Percentiles rank a stretch among this genome's conserved stretches.
These are phyloP conservation scores for Marmota monax DNA, from an alignment of 2,113 vertebrate genomes.

Conservation along the genomic window DNA sequence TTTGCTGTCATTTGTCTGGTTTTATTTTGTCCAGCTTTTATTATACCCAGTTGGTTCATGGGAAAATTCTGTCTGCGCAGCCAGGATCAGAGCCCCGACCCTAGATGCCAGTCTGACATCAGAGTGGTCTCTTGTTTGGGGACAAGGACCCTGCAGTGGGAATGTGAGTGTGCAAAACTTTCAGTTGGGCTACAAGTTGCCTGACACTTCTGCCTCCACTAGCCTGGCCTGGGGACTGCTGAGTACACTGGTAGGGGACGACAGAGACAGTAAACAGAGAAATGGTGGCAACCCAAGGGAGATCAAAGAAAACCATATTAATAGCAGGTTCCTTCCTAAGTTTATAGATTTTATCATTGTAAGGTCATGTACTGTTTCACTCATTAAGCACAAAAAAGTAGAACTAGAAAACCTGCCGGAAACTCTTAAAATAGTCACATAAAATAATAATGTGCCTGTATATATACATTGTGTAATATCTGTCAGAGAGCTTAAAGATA, in stretches of 20 bases:
- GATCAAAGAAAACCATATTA: background rate
- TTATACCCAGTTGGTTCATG: background rate
- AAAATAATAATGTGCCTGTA: background rate
- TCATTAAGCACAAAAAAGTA: conserved; percentile 9
- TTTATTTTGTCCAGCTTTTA: background rate
- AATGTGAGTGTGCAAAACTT: background rate
- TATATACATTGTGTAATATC: background rate
- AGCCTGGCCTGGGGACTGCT: background rate
- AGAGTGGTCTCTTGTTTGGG: background rate
- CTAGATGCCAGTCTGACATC: background rate
- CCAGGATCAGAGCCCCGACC: background rate
- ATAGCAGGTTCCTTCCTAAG: background rate
- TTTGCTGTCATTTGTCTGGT: background rate
- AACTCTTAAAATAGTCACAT: conserved; percentile 35
- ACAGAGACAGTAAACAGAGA: conserved; percentile 1
- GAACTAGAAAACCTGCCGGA: conserved; percentile 39
- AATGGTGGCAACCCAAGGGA: background rate
- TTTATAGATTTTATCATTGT: conserved; percentile 8
- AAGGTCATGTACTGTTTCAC: conserved; percentile 7
- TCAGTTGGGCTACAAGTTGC: background rate
- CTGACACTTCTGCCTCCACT: background rate
- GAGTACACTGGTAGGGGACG: background rate
- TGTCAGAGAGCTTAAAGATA: background rate
- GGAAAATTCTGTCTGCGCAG: background rate
- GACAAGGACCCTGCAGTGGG: background rate